These are phyloP conservation scores for Phylloscopus trochiloides DNA, from an alignment of 2,113 vertebrate genomes.

Conservation along the genomic window DNA sequence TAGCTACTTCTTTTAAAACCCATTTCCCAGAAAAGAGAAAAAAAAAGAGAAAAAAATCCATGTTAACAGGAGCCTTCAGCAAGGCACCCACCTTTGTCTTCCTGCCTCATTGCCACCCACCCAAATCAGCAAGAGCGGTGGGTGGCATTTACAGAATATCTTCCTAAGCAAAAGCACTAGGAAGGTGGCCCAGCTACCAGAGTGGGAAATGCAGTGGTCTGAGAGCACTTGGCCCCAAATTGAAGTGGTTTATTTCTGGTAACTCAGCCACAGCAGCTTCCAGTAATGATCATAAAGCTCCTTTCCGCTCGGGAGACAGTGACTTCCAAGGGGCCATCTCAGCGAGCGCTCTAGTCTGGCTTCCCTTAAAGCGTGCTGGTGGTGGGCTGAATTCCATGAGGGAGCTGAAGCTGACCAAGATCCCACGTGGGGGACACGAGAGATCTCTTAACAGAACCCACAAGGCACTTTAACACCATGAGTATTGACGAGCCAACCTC, in stretches of 20 bases:
- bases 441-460: constrained; percentile 8
- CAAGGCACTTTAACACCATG: background rate
- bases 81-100: constrained; percentile 21
- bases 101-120: constrained; percentile 10
- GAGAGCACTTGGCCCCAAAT: background rate
- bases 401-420: constrained; percentile 1
- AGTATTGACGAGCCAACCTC: background rate
- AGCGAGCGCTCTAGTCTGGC: background rate
- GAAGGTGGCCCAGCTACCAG: constrained; percentile 12
- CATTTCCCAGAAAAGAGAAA: background rate
- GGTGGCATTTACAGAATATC: constrained; percentile 5
- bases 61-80: background rate
- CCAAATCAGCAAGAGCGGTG: background rate
- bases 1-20: background rate
- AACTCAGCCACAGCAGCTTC: constrained; percentile 52
- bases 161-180: constrained; percentile 1
- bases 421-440: background rate
- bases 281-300: constrained; percentile 48
- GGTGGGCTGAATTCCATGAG: background rate
- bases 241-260: constrained; percentile 57
- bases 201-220: constrained; percentile 34
- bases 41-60: background rate
- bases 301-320: background rate
- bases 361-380: background rate
- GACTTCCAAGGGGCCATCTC: constrained; percentile 6